A percentile compares a stretch with the other conserved stretches of the same genome.
phyloP scores from a whole-genome alignment of 1,140 invertebrate genomes.

The Papilio aristodemus region DNA sequence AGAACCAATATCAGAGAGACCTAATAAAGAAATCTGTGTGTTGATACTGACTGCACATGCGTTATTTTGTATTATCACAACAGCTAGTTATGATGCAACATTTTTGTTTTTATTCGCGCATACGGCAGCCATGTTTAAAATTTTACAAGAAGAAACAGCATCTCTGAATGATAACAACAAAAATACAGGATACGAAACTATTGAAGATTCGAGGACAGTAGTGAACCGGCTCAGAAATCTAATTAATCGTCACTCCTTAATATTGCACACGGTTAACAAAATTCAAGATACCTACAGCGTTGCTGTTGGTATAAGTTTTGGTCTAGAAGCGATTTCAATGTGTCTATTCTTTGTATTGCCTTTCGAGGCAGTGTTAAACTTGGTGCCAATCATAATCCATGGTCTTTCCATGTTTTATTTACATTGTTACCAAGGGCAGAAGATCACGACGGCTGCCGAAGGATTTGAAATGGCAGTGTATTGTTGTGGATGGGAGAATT shows the following conservation, averaged over 20 bases:
- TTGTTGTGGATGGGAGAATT: slow-evolving; percentile 68
- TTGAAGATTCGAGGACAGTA: background rate
- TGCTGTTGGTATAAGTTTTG: slow-evolving; percentile 62
- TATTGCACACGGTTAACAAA: slow-evolving; percentile 46
- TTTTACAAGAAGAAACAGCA: slow-evolving; percentile 56
- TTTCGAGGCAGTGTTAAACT: slow-evolving; percentile 52
- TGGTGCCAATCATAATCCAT: slow-evolving; percentile 56
- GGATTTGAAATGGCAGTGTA: slow-evolving; percentile 59
- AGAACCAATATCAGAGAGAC: slow-evolving; percentile 19
- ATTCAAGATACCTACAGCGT: slow-evolving; percentile 59
- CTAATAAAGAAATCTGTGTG: slow-evolving; percentile 20
- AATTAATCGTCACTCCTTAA: slow-evolving; percentile 51
- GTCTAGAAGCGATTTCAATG: slow-evolving; percentile 56
- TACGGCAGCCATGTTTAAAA: slow-evolving; percentile 55
- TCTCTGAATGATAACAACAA: slow-evolving; percentile 38
- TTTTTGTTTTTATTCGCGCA: slow-evolving; percentile 58
- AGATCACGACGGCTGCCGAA: slow-evolving; percentile 57
- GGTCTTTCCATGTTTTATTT: slow-evolving; percentile 64
- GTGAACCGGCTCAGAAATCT: slow-evolving; percentile 42
- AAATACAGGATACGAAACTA: background rate
- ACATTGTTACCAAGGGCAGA: slow-evolving; percentile 66
- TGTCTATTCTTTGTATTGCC: slow-evolving; percentile 59
- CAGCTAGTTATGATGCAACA: slow-evolving; percentile 57
- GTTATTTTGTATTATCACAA: slow-evolving; percentile 45
- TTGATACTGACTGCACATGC: slow-evolving; percentile 43